A percentile compares a stretch with the other conserved stretches of the same genome.
These are phyloP conservation scores for Callithrix jacchus DNA, from an alignment of 2,113 vertebrate genomes.

Conservation along the genomic window DNA sequence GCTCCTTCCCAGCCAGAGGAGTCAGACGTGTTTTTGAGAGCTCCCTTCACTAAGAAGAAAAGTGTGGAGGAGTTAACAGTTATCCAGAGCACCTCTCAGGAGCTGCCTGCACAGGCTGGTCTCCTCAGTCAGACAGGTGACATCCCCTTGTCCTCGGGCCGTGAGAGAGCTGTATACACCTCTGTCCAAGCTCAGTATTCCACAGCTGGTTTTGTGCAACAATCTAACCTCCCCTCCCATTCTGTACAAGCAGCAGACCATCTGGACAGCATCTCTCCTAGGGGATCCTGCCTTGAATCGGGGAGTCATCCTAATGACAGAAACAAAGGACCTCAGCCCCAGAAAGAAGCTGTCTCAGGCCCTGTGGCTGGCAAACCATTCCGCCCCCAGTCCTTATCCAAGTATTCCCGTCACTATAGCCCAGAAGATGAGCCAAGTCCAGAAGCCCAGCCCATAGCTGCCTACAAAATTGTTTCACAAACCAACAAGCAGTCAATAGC, in stretches of 20 bases:
- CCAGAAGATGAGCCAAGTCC: constrained; percentile 82
- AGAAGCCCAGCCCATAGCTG: constrained; percentile 85
- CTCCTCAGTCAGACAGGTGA: constrained; percentile 62
- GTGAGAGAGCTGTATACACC: background rate
- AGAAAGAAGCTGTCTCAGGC: constrained; percentile 84
- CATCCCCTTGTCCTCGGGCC: constrained; percentile 39
- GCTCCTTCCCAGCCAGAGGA: constrained; percentile 80
- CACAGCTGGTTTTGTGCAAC: constrained; percentile 64
- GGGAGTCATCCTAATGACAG: constrained; percentile 58
- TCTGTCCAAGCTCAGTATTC: constrained; percentile 53
- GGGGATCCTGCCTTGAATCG: constrained; percentile 57
- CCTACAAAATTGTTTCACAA: constrained; percentile 93
- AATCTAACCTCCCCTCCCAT: constrained; percentile 56
- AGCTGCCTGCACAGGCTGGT: background rate
- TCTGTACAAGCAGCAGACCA: constrained; percentile 61
- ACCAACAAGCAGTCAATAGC: constrained; percentile 85
- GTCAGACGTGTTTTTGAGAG: constrained; percentile 92
- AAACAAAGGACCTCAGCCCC: constrained; percentile 66
- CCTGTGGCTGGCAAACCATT: constrained; percentile 86
- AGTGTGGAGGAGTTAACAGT: constrained; percentile 76
- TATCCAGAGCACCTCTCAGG: constrained; percentile 55
- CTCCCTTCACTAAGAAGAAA: constrained; percentile 94
- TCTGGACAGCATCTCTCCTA: constrained; percentile 64
- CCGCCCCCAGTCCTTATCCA: constrained; percentile 91
- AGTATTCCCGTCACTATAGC: constrained; percentile 97